A percentile compares a stretch with the other conserved stretches of the same genome.
Conservation (phyloP, 1,140 invertebrate species). For the Zaprionus capensis region DNA sequence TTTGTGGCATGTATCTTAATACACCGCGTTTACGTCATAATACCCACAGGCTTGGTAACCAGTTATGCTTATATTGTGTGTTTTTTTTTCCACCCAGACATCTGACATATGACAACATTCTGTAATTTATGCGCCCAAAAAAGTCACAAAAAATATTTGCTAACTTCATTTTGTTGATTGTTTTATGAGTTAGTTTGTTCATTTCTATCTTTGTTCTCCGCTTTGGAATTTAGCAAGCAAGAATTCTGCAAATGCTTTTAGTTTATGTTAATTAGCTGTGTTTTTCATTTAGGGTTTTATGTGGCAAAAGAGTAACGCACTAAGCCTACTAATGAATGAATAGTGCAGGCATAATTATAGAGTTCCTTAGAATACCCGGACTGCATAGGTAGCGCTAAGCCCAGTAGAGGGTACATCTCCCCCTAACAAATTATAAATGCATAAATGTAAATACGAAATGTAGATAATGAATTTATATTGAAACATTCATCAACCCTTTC, state of each 20-base stretch:
- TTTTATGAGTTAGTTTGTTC: conserved; percentile 14
- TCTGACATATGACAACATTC: conserved; percentile 39
- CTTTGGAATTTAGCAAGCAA: conserved; percentile 21
- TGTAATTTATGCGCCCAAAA: conserved; percentile 37
- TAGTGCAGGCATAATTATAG: too few species aligned
- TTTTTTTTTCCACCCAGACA: conserved; percentile 4
- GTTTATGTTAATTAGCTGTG: too few species aligned
- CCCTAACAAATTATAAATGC: too few species aligned
- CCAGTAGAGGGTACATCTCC: too few species aligned
- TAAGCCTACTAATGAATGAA: too few species aligned
- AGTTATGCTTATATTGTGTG: conserved; percentile 20
- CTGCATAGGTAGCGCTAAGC: too few species aligned
- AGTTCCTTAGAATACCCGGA: too few species aligned
- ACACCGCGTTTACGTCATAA: conserved; percentile 28
- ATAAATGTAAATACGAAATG: too few species aligned
- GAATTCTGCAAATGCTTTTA: neutral
- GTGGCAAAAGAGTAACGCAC: too few species aligned
- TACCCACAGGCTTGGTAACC: conserved; percentile 20
- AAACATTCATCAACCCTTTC: neutral
- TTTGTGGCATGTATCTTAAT: conserved; percentile 8
- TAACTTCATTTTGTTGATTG: conserved; percentile 21
- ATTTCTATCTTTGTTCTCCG: conserved; percentile 17
- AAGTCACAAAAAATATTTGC: conserved; percentile 30
- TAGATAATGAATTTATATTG: too few species aligned
- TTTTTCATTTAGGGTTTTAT: too few species aligned